A percentile compares a stretch with the other conserved stretches of the same genome.
These are phyloP conservation scores for Holothuria glaberrima DNA, from an alignment of 35 echinoderm and acorn worm genomes.

Conservation along the genomic window DNA sequence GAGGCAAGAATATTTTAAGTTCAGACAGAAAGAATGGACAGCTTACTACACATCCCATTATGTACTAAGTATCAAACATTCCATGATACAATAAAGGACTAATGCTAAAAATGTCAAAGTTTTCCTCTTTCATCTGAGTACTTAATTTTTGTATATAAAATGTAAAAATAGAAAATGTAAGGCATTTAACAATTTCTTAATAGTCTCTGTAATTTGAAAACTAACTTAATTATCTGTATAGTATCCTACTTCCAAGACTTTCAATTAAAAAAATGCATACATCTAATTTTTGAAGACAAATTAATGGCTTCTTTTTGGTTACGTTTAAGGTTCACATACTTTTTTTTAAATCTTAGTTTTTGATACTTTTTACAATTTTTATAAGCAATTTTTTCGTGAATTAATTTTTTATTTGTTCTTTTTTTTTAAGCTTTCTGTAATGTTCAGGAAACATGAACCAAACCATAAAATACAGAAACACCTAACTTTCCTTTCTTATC, in stretches of 20 bases:
- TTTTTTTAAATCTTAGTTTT: neutral
- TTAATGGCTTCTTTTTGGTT: neutral
- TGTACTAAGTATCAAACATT: too few relatives aligned
- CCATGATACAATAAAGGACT: too few relatives aligned
- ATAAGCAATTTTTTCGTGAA: neutral
- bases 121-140: too few relatives aligned
- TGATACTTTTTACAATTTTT: neutral
- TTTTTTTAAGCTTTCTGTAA: neutral
- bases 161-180: slow-evolving; percentile 40
- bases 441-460: neutral
- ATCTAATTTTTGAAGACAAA: slow-evolving; percentile 12
- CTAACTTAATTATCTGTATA: neutral
- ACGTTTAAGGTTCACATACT: slow-evolving; percentile 19
- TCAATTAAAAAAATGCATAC: slow-evolving; percentile 45
- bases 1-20: too few relatives aligned
- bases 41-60: too few relatives aligned
- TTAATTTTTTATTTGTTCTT: neutral
- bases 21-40: too few relatives aligned
- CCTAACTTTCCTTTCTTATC: neutral
- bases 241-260: slow-evolving; percentile 11
- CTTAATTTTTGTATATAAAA: neutral
- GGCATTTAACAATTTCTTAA: slow-evolving; percentile 1
- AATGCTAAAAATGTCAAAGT: too few relatives aligned
- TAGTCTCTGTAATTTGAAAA: slow-evolving; percentile 43
- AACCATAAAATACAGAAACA: neutral